These are phyloP conservation scores for Eumacrocentrus americanus DNA, from an alignment of 2,888 invertebrate genomes.

Conservation along the genomic window DNA sequence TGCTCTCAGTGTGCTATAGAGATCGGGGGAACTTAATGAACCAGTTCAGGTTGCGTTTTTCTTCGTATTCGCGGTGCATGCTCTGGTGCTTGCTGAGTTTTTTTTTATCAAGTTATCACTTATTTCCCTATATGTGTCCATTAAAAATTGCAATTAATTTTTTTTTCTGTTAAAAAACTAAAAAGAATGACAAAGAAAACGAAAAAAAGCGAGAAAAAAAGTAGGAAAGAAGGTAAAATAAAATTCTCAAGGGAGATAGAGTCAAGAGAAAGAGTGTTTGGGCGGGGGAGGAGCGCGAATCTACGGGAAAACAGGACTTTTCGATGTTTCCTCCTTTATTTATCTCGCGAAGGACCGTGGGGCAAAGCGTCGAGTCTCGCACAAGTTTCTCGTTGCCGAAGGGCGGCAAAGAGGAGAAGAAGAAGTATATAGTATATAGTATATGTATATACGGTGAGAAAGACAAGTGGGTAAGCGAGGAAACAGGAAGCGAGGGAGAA, in stretches of 20 bases:
- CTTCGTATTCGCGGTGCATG: slow-evolving; percentile 22
- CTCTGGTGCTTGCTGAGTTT: slow-evolving; percentile 28
- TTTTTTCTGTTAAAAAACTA: not conserved
- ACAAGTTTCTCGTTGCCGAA: slow-evolving; percentile 14
- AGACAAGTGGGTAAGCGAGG: slow-evolving; percentile 29
- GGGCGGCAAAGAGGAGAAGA: slow-evolving; percentile 6
- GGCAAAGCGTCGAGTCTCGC: slow-evolving; percentile 13
- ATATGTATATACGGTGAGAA: slow-evolving; percentile 7
- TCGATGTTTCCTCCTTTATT: slow-evolving; percentile 30
- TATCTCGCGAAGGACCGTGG: slow-evolving; percentile 23
- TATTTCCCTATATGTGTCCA: not conserved
- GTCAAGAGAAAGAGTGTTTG: not conserved
- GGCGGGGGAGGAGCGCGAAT: not conserved
- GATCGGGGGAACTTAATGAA: slow-evolving; percentile 22
- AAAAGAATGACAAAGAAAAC: slow-evolving; percentile 12
- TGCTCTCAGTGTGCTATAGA: slow-evolving; percentile 18
- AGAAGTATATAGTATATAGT: not conserved
- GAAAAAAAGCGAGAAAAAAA: slow-evolving; percentile 16
- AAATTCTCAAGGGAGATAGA: slow-evolving; percentile 13
- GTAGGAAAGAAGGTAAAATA: slow-evolving; percentile 13
- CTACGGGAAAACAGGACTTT: slow-evolving; percentile 29
- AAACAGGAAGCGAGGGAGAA: slow-evolving; percentile 10
- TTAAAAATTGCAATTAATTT: not conserved
- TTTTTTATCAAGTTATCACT: slow-evolving; percentile 24
- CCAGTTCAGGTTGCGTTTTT: slow-evolving; percentile 19